phyloP scores from a whole-genome alignment of 1,140 invertebrate species.

The Neodiprion fabricii region DNA sequence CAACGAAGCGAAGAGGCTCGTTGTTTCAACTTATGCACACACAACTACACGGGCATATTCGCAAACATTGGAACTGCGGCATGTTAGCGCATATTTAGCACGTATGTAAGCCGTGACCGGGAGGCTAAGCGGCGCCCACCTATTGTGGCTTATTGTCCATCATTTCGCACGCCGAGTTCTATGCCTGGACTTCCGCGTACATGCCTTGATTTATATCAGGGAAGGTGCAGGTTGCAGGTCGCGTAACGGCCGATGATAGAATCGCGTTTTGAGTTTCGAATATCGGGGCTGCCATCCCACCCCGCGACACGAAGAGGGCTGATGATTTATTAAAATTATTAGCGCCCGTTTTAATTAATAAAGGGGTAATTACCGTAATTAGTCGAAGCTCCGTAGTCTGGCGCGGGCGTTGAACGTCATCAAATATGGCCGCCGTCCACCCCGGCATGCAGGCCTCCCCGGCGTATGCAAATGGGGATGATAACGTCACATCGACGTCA shows the following conservation, averaged over 20 bases:
- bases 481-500: constrained; percentile 36
- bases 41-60: no score
- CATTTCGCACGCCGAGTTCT: constrained; percentile 1
- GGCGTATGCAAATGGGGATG: constrained; percentile 49
- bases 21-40: no score
- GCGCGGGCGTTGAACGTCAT: neutral
- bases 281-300: neutral
- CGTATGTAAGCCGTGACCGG: constrained; percentile 54
- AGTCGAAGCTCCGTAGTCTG: constrained; percentile 25
- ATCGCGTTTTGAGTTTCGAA: constrained; percentile 5
- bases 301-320: neutral
- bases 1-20: no score
- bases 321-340: neutral
- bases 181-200: constrained; percentile 52
- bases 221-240: no score
- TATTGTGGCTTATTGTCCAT: constrained; percentile 25
- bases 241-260: neutral
- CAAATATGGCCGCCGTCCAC: constrained; percentile 13
- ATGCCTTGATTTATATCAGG: constrained; percentile 43
- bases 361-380: constrained; percentile 47
- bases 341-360: constrained; percentile 41
- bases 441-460: constrained; percentile 21
- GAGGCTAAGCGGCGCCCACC: constrained; percentile 38
- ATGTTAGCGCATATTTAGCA: constrained; percentile 42
- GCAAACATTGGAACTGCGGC: no score